Conservation (phyloP, 1,140 invertebrate genomes). For the Papilio helenus region DNA sequence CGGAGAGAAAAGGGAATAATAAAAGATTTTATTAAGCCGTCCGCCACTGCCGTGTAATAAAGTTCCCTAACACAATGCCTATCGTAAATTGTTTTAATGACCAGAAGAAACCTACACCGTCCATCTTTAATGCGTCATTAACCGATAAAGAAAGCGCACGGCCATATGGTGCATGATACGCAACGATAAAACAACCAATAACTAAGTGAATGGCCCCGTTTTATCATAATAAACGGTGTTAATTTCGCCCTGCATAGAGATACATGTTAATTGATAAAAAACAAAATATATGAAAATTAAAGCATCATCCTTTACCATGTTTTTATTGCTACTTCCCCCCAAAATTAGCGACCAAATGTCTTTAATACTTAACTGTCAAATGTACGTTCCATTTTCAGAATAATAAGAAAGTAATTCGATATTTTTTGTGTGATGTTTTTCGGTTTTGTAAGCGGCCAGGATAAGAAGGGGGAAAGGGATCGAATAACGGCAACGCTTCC, state of each 20-base stretch:
- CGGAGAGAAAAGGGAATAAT: slow-evolving; percentile 45
- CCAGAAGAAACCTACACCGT: slow-evolving; percentile 43
- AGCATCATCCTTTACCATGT: no score
- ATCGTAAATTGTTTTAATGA: slow-evolving; percentile 60
- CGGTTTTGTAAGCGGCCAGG: slow-evolving; percentile 61
- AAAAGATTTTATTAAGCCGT: slow-evolving; percentile 56
- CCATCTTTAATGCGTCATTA: slow-evolving; percentile 56
- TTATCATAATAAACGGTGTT: slow-evolving; percentile 43
- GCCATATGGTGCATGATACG: slow-evolving; percentile 47
- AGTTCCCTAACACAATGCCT: slow-evolving; percentile 52
- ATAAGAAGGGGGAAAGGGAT: slow-evolving; percentile 59
- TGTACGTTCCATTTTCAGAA: slow-evolving; percentile 56
- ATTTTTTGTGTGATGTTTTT: slow-evolving; percentile 62
- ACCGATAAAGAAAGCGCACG: slow-evolving; percentile 50
- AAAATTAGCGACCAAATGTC: slow-evolving; percentile 48
- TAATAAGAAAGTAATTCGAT: slow-evolving; percentile 61
- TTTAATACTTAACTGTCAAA: slow-evolving; percentile 45
- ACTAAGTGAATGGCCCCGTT: slow-evolving; percentile 36
- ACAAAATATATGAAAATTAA: background rate
- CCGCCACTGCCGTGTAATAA: slow-evolving; percentile 49
- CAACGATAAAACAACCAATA: slow-evolving; percentile 47
- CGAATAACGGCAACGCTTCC: slow-evolving; percentile 19
- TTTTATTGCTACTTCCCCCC: slow-evolving; percentile 46
- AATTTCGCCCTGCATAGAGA: slow-evolving; percentile 13
- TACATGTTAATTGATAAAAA: background rate